Evolutionary conservation across 2,797 vertebrate species (phyloP).

Genomic region (Poecilia gillii): DNA sequence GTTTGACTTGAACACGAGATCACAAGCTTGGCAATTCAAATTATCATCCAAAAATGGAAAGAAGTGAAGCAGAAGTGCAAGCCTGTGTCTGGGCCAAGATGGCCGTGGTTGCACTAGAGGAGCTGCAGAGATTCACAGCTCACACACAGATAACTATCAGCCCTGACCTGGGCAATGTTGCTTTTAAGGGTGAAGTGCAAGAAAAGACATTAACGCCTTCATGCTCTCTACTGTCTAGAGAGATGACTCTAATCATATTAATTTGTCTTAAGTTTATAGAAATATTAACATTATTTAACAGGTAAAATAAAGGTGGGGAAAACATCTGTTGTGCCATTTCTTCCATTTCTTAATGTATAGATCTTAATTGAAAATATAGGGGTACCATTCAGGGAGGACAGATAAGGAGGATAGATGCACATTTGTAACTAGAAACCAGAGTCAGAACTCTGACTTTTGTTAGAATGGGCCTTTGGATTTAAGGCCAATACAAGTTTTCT

Average conservation of each 20-base stretch:
- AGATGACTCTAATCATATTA: not conserved
- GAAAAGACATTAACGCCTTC: not conserved
- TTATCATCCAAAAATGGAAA: too few species aligned
- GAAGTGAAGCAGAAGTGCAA: not conserved
- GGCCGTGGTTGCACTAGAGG: not conserved
- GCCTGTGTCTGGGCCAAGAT: not conserved
- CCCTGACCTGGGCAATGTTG: not conserved
- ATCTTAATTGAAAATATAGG: not conserved
- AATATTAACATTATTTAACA: not conserved
- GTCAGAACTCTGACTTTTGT: not conserved
- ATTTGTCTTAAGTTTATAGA: not conserved
- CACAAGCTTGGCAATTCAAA: not conserved
- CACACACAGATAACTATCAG: not conserved
- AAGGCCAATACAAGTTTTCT: too few species aligned
- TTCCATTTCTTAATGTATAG: not conserved
- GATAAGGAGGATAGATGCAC: not conserved
- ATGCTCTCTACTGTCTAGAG: not conserved
- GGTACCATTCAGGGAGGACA: too few species aligned
- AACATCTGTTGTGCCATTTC: not conserved
- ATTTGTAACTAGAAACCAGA: not conserved
- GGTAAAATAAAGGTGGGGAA: not conserved
- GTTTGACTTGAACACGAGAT: not conserved
- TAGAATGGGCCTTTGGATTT: not conserved
- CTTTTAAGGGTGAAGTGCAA: not conserved
- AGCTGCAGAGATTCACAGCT: not conserved